These are phyloP conservation scores for Rosalia funebris DNA, from an alignment of 2,888 invertebrate genomes.

Conservation along the genomic window DNA sequence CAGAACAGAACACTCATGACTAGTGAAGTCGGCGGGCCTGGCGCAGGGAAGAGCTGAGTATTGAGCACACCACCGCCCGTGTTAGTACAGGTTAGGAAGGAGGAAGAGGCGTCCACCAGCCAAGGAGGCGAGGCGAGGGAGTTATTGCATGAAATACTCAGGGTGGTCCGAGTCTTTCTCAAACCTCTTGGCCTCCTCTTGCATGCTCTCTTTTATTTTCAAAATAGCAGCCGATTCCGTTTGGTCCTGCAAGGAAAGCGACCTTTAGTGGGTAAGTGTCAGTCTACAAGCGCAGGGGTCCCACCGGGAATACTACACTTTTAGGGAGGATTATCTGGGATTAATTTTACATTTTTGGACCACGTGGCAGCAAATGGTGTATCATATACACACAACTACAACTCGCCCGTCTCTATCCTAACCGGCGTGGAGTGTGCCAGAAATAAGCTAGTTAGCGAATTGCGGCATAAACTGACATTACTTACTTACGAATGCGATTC, in stretches of 20 bases:
- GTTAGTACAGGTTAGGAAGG: constrained; percentile 64
- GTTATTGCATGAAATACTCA: constrained; percentile 97
- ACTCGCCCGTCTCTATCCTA: not conserved
- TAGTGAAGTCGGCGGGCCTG: constrained; percentile 53
- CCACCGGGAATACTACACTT: constrained; percentile 36
- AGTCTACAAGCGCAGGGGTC: constrained; percentile 62
- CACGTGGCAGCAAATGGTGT: too few species aligned
- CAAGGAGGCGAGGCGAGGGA: constrained; percentile 64
- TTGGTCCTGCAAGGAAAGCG: constrained; percentile 76
- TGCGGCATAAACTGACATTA: constrained; percentile 4
- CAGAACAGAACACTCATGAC: constrained; percentile 64
- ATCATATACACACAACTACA: not conserved
- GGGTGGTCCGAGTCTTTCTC: constrained; percentile 97
- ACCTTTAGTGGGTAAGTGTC: constrained; percentile 66
- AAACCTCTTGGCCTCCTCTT: constrained; percentile 99
- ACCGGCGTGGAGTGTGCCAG: not conserved
- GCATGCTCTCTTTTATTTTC: constrained; percentile 99
- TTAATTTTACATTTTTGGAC: constrained; percentile 8
- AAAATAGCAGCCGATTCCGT: constrained; percentile 99
- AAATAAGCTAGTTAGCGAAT: constrained; percentile 2
- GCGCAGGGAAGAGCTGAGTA: constrained; percentile 61
- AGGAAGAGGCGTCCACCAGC: constrained; percentile 64
- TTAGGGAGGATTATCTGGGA: not conserved
- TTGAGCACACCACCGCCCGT: constrained; percentile 65
- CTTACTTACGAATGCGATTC: too few species aligned